Evolutionary conservation across 1,140 invertebrate genomes (phyloP).

Genomic region (Chelonus insularis): DNA sequence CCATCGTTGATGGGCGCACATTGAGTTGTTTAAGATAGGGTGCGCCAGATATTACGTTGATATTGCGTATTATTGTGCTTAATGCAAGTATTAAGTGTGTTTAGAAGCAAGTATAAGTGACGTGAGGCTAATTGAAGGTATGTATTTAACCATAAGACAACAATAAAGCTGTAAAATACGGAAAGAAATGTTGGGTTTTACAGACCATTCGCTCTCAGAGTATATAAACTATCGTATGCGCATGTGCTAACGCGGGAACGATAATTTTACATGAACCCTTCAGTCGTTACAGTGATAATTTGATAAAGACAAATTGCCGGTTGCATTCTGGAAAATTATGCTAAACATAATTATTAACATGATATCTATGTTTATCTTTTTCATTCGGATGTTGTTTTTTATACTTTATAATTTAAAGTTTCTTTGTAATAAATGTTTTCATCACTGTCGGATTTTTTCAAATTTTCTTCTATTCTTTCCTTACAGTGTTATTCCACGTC

Average conservation of each 20-base stretch:
- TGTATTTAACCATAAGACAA: slow-evolving; percentile 20
- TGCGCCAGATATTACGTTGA: slow-evolving; percentile 24
- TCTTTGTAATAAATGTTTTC: too few species aligned
- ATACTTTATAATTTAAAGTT: too few species aligned
- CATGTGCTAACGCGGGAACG: slow-evolving; percentile 45
- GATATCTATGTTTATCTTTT: neutral
- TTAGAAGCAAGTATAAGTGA: slow-evolving; percentile 16
- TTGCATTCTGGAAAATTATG: neutral
- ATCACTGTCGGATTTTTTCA: too few species aligned
- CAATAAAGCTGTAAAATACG: slow-evolving; percentile 27
- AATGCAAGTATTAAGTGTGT: slow-evolving; percentile 28
- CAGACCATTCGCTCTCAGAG: slow-evolving; percentile 41
- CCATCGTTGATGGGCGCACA: slow-evolving; percentile 45
- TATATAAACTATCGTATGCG: slow-evolving; percentile 38
- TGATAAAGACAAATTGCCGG: slow-evolving; percentile 19
- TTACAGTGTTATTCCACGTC: too few species aligned
- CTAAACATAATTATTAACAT: neutral
- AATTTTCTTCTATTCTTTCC: too few species aligned
- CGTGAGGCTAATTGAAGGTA: slow-evolving; percentile 25
- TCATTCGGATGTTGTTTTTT: too few species aligned
- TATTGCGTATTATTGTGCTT: slow-evolving; percentile 37
- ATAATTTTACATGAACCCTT: slow-evolving; percentile 40
- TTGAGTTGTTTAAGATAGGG: slow-evolving; percentile 30
- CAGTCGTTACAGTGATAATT: slow-evolving; percentile 4
- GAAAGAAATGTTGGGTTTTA: slow-evolving; percentile 27